phyloP scores from a whole-genome alignment of 2,113 vertebrate species.

The Labrus mixtus region DNA sequence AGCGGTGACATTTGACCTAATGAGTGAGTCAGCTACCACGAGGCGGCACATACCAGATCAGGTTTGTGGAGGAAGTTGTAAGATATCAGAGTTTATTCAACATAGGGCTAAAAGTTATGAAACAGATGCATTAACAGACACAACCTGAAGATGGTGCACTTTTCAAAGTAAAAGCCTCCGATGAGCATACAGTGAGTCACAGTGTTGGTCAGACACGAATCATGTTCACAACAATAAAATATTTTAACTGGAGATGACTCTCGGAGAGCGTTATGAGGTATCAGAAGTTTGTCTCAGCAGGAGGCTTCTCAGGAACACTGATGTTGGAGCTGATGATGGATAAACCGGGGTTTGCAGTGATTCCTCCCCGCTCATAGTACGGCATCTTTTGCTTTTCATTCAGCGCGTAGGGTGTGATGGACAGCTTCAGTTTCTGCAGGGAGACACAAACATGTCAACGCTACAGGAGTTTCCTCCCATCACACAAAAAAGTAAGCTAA shows the following conservation, averaged over 20 bases:
- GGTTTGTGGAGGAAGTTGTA: neutral
- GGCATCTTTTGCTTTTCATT: constrained; percentile 45
- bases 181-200: neutral
- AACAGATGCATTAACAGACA: constrained; percentile 7
- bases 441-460: neutral
- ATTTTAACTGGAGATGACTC: neutral
- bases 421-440: constrained; percentile 79
- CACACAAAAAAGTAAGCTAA: no score
- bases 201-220: neutral
- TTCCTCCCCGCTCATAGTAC: constrained; percentile 63
- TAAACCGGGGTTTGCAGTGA: neutral
- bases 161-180: constrained; percentile 14
- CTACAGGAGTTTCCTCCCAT: no score
- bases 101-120: no score
- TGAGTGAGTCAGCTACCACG: constrained; percentile 7
- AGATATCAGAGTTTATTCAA: neutral
- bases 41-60: constrained; percentile 6
- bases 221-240: neutral
- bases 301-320: constrained; percentile 51
- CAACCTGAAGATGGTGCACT: constrained; percentile 53
- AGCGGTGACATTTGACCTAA: constrained; percentile 47
- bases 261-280: constrained; percentile 4
- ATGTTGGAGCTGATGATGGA: constrained; percentile 44
- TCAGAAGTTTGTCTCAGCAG: constrained; percentile 67
- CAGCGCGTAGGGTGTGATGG: constrained; percentile 75